Base-by-base conservation (phyloP, 2,113 vertebrate genomes). In the Centrocercus urophasianus region DNA sequence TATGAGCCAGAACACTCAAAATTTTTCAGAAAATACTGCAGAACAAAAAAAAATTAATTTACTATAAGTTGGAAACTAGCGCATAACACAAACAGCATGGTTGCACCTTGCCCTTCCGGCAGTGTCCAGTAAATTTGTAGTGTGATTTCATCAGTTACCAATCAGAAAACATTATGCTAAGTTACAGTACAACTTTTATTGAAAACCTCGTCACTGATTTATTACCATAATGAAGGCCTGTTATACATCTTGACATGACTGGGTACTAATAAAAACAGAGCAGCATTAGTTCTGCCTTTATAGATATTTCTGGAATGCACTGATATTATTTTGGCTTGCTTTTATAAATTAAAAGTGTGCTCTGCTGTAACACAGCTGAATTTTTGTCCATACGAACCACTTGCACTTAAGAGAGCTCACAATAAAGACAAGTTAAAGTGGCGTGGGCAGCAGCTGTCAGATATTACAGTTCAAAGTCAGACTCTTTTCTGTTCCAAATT, bases 1-100 rank as follows among this genome's bases (percentile, higher is more conserved):
- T 27, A n/a, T 10, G 71, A 15, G 43, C 52, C 86, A 36, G 69
- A 92, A 73, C 77, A 81, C 16, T 72, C 40, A 43, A 89, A 84
- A 84, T 50, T 5, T 64, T 93, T 87, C 47, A 84, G 81, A 65
- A 36, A 86, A 80, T 43, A 52, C 5, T 84, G 45, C 32, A 47
- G 74, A 24, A 56, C 61, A 64, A 89, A 61, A 90, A 63, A 63
- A 5, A 74, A 11, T 21, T 24, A 54, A 86, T 57, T 90, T 59
- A 59, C 40, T 42, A 1, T 32, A 69, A 76, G 34, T 54, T 42
- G 81, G 40, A 87, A 96, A 91, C 48, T 38, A 72, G 67, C 63
- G 24, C 38, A 56, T 91, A 95, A 96, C 79, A 71, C 66, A 89
- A 94, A 87, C 84, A 94, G 40, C 59, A 42, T 83, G 86, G 93